Evolutionary conservation across 2,888 invertebrate genomes (phyloP).

Genomic region (Aphidoletes aphidimyza): DNA sequence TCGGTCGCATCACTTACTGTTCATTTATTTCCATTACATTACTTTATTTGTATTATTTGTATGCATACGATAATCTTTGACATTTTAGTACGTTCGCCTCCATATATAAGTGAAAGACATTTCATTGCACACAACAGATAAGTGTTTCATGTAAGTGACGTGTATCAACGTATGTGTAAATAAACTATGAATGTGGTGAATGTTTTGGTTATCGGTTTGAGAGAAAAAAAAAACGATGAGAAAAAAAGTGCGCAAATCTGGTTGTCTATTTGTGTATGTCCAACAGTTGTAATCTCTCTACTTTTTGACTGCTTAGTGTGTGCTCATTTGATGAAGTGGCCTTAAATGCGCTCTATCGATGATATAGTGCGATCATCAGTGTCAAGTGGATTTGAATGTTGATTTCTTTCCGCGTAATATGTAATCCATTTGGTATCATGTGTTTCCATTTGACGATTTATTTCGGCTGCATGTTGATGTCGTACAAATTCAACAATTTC

Average conservation of each 20-base stretch:
- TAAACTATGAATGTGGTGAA: too few species aligned
- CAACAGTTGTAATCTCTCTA: too few species aligned
- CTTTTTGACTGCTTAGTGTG: background rate
- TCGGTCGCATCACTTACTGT: too few species aligned
- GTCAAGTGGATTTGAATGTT: constrained; percentile 18
- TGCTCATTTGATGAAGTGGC: background rate
- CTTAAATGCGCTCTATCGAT: constrained; percentile 3
- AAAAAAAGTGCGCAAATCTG: too few species aligned
- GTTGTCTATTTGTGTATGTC: too few species aligned
- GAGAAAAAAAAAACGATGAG: too few species aligned
- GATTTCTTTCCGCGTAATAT: background rate
- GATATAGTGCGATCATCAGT: constrained; percentile 16
- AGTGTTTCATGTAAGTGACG: background rate
- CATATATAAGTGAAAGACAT: constrained; percentile 23
- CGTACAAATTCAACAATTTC: background rate
- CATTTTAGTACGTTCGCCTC: background rate
- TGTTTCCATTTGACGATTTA: background rate
- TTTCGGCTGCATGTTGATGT: background rate
- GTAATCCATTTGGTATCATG: background rate
- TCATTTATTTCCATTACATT: background rate
- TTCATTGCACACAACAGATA: constrained; percentile 19
- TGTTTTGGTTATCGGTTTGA: too few species aligned
- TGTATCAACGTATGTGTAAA: background rate
- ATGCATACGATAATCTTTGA: constrained; percentile 8
- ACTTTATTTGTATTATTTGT: background rate